These are phyloP conservation scores for Lasioglossum morio DNA, from an alignment of 2,888 invertebrate species.

Conservation along the genomic window DNA sequence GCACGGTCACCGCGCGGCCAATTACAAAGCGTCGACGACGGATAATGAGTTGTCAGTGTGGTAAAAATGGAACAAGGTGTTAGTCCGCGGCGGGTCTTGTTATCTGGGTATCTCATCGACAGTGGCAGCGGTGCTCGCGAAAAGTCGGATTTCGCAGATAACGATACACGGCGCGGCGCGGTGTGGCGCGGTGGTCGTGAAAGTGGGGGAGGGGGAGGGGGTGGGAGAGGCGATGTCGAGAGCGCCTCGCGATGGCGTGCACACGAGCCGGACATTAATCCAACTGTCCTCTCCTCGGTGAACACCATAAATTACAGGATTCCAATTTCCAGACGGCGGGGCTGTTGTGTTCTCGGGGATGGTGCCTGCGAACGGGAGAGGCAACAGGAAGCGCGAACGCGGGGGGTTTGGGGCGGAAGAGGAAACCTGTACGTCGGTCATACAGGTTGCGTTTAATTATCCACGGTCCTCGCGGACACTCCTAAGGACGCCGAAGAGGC, in stretches of 20 bases:
- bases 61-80: slow-evolving; percentile 15
- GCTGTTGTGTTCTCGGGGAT: slow-evolving; percentile 49
- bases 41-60: neutral
- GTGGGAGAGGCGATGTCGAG: slow-evolving; percentile 19
- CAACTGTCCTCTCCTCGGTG: slow-evolving; percentile 66
- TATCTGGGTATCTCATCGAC: slow-evolving; percentile 33
- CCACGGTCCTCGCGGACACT: slow-evolving; percentile 58
- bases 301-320: slow-evolving; percentile 80
- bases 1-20: neutral
- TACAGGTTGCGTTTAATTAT: slow-evolving; percentile 76
- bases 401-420: slow-evolving; percentile 37
- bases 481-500: slow-evolving; percentile 54
- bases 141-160: slow-evolving; percentile 56
- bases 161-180: slow-evolving; percentile 38
- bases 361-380: slow-evolving; percentile 20
- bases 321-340: slow-evolving; percentile 78
- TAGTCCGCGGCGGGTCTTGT: neutral
- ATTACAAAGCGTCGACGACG: slow-evolving; percentile 17
- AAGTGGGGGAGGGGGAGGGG: neutral
- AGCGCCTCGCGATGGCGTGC: slow-evolving; percentile 19
- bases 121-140: slow-evolving; percentile 29
- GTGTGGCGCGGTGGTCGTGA: neutral
- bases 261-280: slow-evolving; percentile 67
- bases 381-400: slow-evolving; percentile 19
- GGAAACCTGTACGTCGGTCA: slow-evolving; percentile 67